Evolutionary conservation across 2,797 vertebrate species (phyloP), one percentile per base, ranked within the genome.

Genomic region (Typhlichthys eigenmanni): DNA sequence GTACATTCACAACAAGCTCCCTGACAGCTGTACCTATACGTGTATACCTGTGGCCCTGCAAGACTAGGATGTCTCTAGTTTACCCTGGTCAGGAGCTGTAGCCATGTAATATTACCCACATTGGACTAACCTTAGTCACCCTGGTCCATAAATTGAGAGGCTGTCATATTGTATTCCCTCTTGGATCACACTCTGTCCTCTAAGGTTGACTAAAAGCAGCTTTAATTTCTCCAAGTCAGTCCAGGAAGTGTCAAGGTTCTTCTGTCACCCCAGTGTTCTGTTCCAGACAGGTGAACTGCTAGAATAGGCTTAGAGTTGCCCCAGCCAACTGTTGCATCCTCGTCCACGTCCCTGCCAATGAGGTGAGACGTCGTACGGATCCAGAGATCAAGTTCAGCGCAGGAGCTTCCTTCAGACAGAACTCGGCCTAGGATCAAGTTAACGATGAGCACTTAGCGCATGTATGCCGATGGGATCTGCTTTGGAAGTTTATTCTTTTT

Each of bases 381-480:
- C 70, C 64, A 58, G 61, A 56, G 57, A 67, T 54, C 47, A 61
- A 52, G 72, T 75, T 60, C 66, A 1, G 16, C 3, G 24, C 24
- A 62, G 58, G 65, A 1, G 1, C 51, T 64, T 67, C 55, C 49
- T 62, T 63, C 55, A 43, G 50, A 74, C 50, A 60, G 69, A 62
- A 58, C 62, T 69, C 66, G 62, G 24, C 24, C 24, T 59, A 58
- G 75, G 68, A 74, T 64, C 54, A 66, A 77, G 60, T 73, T 50
- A 24, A 71, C 68, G 66, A 66, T 73, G 63, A 52, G 64, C 56
- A 38, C 34, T 38, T 8, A 38, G 34, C 34, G 7, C 7, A 38
- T 81, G 69, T 63, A 78, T 62, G 79, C n/a, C 34, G 7, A 64
- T 68, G 55, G 75, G 75, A 83, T 75, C 59, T 62, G 61, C 59